A percentile compares a stretch with the other conserved stretches of the same genome.
Evolutionary conservation across 2,113 vertebrate genomes (phyloP).

Genomic region (Maccullochella peelii): DNA sequence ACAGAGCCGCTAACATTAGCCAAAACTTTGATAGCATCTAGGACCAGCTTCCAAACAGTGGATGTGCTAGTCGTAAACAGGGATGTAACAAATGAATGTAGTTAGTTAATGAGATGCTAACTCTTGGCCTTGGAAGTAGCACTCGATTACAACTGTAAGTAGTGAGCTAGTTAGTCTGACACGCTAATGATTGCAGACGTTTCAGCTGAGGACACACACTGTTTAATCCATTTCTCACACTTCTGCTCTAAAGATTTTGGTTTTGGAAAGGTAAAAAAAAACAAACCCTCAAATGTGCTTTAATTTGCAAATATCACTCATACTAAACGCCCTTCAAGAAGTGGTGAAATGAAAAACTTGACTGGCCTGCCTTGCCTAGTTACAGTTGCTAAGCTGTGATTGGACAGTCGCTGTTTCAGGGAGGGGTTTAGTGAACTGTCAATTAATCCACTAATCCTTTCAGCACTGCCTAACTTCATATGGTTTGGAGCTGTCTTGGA

Average conservation of each 20-base stretch:
- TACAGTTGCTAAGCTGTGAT: background rate
- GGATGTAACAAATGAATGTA: background rate
- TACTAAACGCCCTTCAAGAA: background rate
- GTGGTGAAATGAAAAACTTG: background rate
- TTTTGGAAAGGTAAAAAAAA: background rate
- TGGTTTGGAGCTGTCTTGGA: background rate
- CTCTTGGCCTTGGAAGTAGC: background rate
- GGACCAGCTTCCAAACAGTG: background rate
- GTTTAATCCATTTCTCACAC: background rate
- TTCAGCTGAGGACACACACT: no score
- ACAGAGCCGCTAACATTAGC: background rate
- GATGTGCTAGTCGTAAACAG: background rate
- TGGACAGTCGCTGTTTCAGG: background rate
- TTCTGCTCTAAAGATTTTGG: background rate
- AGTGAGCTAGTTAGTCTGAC: background rate
- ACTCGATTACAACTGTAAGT: background rate
- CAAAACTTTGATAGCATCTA: background rate
- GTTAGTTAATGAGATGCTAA: background rate
- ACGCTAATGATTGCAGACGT: background rate
- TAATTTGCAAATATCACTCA: background rate
- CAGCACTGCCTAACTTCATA: background rate
- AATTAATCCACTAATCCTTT: conserved; percentile 12
- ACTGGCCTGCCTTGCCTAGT: background rate
- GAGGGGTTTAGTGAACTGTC: background rate
- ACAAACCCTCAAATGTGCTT: no score